These are phyloP conservation scores for Parauchenoglanis punctatus DNA, from an alignment of 2,797 vertebrate genomes.

Conservation along the genomic window DNA sequence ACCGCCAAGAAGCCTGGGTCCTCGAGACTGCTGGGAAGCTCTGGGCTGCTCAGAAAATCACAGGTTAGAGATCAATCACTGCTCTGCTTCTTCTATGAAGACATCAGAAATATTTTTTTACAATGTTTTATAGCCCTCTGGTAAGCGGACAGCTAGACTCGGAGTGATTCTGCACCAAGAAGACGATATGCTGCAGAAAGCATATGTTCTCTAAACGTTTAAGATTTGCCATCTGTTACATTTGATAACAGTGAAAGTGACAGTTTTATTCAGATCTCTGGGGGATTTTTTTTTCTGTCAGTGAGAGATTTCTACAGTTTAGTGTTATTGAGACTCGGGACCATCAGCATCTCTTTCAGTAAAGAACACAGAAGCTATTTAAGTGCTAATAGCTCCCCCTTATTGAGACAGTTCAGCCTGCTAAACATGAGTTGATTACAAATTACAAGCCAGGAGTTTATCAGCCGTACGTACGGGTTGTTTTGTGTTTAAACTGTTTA, in stretches of 20 bases:
- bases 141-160: neutral
- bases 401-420: neutral
- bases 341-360: neutral
- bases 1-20: constrained; percentile 88
- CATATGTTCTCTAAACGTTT: neutral
- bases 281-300: neutral
- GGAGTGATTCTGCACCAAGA: neutral
- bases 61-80: constrained; percentile 67
- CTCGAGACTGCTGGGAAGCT: constrained; percentile 88
- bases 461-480: neutral
- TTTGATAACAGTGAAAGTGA: neutral
- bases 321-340: neutral
- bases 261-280: neutral
- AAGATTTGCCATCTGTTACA: neutral
- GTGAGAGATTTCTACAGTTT: neutral
- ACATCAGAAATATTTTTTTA: neutral
- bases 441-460: neutral
- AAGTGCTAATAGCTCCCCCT: constrained; percentile 10
- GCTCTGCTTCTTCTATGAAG: neutral
- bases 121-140: neutral
- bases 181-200: neutral
- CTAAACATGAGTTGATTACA: neutral
- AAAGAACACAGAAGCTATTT: constrained; percentile 16
- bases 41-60: constrained; percentile 88
- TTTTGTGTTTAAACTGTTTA: neutral